Evolutionary conservation across 2,113 vertebrate genomes (phyloP), one percentile per base, ranked within the genome.

Genomic region (Eleginops maclovinus): DNA sequence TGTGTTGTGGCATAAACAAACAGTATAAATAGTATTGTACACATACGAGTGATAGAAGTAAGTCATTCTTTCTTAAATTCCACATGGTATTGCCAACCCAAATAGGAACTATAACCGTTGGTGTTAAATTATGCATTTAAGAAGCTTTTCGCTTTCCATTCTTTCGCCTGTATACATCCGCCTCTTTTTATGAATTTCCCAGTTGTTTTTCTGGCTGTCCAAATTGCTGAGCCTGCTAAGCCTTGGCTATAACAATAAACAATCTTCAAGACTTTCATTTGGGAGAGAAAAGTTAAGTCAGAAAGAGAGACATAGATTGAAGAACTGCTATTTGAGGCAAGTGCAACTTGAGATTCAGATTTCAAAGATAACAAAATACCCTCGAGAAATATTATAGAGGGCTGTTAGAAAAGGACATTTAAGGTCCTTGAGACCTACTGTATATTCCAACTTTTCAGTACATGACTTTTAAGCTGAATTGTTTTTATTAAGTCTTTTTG

Each of bases 281-380:
- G 15, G 36, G 75, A 58, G 47, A 73, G 63, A 81, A 47, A 88
- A 75, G 68, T 83, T 79, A 43, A 91, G 83, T 86, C 82, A 81
- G 78, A 88, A 72, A 76, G 72, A 78, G 76, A 75, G 79, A 64
- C 67, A 67, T 85, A 75, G 73, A 84, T 64, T 86, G 85, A 91
- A 72, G 83, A 91, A 83, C 31, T 19, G 75, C 88, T 93, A 92
- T 92, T 91, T 86, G 79, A 89, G 83, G 87, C 66, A 15, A 79
- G 79, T 87, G 89, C 84, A 88, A 91, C 83, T 81, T 89, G 79
- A 91, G 85, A 91, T 86, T 87, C 64, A 58, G 70, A 87, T 86
- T 87, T 87, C 72, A 86, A 86, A 87, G 82, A 73, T 69, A 87
- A 81, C 56, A 69, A 76, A 90, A 86, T 75, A 76, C 69, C 82